Base-by-base conservation (phyloP, 2,797 vertebrate genomes). In the Heliangelus exortis region DNA sequence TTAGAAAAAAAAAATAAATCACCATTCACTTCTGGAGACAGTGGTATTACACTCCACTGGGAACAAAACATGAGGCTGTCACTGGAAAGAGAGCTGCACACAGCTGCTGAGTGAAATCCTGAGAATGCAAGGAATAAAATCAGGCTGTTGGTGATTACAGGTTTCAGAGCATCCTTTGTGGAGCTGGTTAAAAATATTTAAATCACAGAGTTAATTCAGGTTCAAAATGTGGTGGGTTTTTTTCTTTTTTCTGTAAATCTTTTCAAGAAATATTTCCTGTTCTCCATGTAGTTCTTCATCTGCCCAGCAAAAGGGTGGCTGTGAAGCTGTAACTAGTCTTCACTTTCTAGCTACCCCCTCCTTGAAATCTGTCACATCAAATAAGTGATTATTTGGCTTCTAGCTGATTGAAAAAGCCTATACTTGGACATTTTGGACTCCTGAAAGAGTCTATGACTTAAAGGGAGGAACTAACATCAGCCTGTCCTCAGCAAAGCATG, bases 371-470 rank as follows among this genome's bases (percentile, higher is more conserved):
- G 57, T 87, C n/a, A 36, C 65, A n/a, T 29, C 54, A 68, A 67
- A 34, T 61, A 75, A 87, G 7, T 39, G 21, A 95, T 88, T 84
- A 88, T 61, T 61, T 95, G 84, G 55, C 57, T 94, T 87, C 81
- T 92, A 90, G 58, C 3, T 84, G 57, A 91, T 59, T 53, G 15
- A 89, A 94, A 92, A 86, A 22, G 51, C 45, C n/a, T 77, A 53
- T 73, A 85, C 55, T 58, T 84, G 62, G 45, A 61, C 68, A 90
- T 28, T 84, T 67, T 84, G 51, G 71, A 26, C 31, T 59, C 78
- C 34, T 76, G 61, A 21, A 68, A 91, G 28, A 96, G 63, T 47
- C 39, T 83, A 91, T 72, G 75, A 89, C 91, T 77, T 94, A 82
- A 47, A 93, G 71, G 15, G 45, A 69, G 58, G 54, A 85, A 57